phyloP scores from a whole-genome alignment of 2,888 invertebrate species.

The Globia sparganii region DNA sequence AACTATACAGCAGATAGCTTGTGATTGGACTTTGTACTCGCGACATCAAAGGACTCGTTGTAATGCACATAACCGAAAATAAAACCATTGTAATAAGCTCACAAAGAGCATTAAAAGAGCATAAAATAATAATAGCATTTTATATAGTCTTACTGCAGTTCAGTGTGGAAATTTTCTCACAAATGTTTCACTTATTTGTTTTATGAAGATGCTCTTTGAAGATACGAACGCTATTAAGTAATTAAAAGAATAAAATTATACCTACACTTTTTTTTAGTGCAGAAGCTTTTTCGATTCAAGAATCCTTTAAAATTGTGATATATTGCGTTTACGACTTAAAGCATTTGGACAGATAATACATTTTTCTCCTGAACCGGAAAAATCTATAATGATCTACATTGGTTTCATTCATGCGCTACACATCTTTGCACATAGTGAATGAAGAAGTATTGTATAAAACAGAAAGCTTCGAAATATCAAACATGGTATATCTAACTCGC shows the following conservation, averaged over 20 bases:
- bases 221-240: background rate
- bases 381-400: background rate
- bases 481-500: background rate
- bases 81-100: background rate
- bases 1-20: background rate
- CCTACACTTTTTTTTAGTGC: background rate
- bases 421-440: background rate
- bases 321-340: background rate
- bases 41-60: constrained; percentile 14
- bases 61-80: constrained; percentile 1
- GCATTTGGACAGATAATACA: background rate
- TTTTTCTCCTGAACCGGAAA: background rate
- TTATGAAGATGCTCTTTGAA: constrained; percentile 20
- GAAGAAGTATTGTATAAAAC: background rate
- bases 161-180: constrained; percentile 5
- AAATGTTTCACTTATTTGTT: constrained; percentile 32
- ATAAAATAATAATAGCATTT: background rate
- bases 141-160: background rate
- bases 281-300: background rate
- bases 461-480: background rate
- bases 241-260: constrained; percentile 19
- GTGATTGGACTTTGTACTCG: constrained; percentile 9
- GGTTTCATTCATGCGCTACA: background rate
- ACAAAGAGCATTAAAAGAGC: background rate
- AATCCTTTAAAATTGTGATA: background rate